phyloP scores from a whole-genome alignment of 2,888 invertebrate genomes.

The Cotesia congregata region DNA sequence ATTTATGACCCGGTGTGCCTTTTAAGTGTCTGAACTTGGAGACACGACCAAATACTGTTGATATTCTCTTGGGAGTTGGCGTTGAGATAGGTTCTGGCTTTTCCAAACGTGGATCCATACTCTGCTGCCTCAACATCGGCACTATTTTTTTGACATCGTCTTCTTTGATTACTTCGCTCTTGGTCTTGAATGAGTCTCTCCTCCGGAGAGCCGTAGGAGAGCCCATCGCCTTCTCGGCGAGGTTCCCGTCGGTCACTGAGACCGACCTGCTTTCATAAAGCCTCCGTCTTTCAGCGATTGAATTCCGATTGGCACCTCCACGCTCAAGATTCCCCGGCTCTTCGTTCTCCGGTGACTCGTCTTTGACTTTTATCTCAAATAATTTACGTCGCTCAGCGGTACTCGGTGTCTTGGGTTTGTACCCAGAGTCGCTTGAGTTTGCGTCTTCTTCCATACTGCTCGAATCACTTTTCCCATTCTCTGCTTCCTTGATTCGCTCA shows the following conservation, averaged over 20 bases:
- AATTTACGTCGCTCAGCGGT: conserved; percentile 85
- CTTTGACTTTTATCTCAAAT: conserved; percentile 73
- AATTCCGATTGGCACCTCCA: conserved; percentile 76
- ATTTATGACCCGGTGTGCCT: conserved; percentile 91
- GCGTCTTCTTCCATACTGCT: conserved; percentile 77
- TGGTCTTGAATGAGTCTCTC: conserved; percentile 79
- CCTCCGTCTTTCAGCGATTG: conserved; percentile 84
- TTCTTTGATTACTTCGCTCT: conserved; percentile 74
- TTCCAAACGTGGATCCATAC: conserved; percentile 70
- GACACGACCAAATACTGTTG: conserved; percentile 88
- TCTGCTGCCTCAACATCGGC: conserved; percentile 71
- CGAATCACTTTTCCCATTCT: conserved; percentile 76
- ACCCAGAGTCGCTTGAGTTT: conserved; percentile 77
- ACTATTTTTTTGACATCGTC: conserved; percentile 69
- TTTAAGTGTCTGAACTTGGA: conserved; percentile 95
- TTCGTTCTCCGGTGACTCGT: conserved; percentile 73
- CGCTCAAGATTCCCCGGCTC: conserved; percentile 74
- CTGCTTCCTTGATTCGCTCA: conserved; percentile 65
- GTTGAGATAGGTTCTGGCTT: conserved; percentile 70
- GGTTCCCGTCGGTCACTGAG: conserved; percentile 77
- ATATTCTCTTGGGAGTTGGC: conserved; percentile 85
- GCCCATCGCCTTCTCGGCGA: conserved; percentile 71
- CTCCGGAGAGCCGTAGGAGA: conserved; percentile 84
- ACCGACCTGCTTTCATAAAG: conserved; percentile 84
- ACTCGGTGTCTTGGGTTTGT: conserved; percentile 81